Evolutionary conservation across 2,888 invertebrate species (phyloP).

Genomic region (Apamea anceps): DNA sequence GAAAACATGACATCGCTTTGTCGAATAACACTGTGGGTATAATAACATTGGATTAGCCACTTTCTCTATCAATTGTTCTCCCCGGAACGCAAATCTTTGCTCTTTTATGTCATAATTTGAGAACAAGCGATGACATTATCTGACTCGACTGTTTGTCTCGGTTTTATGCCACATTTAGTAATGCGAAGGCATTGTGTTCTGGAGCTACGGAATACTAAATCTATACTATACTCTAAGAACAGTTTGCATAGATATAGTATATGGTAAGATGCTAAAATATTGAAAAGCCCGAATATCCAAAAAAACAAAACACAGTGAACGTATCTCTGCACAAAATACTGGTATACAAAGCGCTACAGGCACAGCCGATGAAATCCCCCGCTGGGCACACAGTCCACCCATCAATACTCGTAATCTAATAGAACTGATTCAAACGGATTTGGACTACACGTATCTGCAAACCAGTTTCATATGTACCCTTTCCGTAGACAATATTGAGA

Average conservation of each 20-base stretch:
- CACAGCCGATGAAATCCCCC: constrained; percentile 37
- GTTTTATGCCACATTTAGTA: constrained; percentile 18
- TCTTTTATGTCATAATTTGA: constrained; percentile 36
- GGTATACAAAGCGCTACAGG: constrained; percentile 1
- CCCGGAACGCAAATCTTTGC: constrained; percentile 46
- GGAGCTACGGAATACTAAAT: constrained; percentile 16
- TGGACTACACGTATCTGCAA: constrained; percentile 22
- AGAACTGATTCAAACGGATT: constrained; percentile 38
- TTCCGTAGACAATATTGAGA: constrained; percentile 29
- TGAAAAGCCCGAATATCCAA: background rate
- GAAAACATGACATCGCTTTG: constrained; percentile 61
- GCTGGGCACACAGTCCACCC: constrained; percentile 42
- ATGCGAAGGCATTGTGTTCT: constrained; percentile 31
- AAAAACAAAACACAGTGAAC: background rate
- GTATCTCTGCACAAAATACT: constrained; percentile 2
- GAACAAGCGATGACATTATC: constrained; percentile 33
- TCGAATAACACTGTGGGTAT: constrained; percentile 47
- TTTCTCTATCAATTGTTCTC: constrained; percentile 57
- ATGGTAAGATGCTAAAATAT: background rate
- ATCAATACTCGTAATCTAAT: constrained; percentile 45
- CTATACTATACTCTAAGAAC: constrained; percentile 6
- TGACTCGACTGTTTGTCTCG: constrained; percentile 31
- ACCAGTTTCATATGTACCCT: constrained; percentile 23
- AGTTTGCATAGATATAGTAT: background rate
- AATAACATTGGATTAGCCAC: constrained; percentile 58